Conservation (phyloP, 2,888 invertebrate species). For the Sturmia bella region DNA sequence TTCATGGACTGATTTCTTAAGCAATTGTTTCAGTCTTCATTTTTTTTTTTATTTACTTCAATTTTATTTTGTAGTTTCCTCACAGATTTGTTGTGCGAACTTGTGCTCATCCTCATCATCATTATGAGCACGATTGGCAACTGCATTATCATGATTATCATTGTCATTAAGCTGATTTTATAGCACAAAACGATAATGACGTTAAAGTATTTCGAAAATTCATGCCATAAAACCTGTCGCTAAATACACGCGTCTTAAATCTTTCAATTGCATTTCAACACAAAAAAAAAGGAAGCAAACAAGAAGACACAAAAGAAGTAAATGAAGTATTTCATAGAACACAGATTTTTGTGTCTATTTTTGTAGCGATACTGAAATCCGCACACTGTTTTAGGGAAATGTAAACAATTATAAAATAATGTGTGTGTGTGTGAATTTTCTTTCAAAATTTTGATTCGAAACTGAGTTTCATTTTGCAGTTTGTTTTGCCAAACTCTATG, state of each 20-base stretch:
- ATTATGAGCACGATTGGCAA: constrained; percentile 39
- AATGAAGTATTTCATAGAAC: constrained; percentile 55
- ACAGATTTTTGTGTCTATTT: constrained; percentile 58
- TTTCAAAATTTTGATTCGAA: no score
- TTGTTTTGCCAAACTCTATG: no score
- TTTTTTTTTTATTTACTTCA: constrained; percentile 7
- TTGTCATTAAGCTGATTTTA: background rate
- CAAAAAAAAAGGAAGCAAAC: background rate
- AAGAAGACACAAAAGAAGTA: constrained; percentile 17
- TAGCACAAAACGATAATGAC: constrained; percentile 39
- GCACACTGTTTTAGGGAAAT: constrained; percentile 18
- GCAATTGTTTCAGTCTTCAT: constrained; percentile 48
- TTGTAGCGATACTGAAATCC: constrained; percentile 60
- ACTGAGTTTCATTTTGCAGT: no score
- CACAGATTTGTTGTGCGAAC: constrained; percentile 64
- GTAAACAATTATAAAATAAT: constrained; percentile 2
- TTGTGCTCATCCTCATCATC: constrained; percentile 67
- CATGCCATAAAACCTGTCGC: constrained; percentile 68
- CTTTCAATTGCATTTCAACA: constrained; percentile 15
- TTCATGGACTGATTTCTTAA: constrained; percentile 11
- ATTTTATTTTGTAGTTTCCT: constrained; percentile 45
- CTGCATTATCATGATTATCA: constrained; percentile 19
- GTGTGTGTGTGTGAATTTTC: background rate
- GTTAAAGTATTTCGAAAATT: constrained; percentile 59
- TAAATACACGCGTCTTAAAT: constrained; percentile 64